Conservation (phyloP, 2,797 vertebrate genomes). For the Nyctalus aviator region DNA sequence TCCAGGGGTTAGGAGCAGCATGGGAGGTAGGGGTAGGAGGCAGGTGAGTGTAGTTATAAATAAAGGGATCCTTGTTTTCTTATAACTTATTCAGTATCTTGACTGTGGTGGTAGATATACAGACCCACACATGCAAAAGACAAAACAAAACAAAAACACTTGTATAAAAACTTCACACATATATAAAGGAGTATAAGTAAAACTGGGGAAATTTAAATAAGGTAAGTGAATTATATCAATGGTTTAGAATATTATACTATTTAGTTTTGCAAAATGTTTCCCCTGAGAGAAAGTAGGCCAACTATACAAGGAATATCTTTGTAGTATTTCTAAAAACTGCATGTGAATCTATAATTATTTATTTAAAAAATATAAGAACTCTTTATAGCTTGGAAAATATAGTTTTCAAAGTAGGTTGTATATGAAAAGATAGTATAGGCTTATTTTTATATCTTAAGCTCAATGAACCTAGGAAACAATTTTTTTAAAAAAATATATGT, state of each 20-base stretch:
- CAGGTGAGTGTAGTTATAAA: neutral
- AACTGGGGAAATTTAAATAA: neutral
- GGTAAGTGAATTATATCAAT: neutral
- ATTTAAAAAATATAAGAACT: neutral
- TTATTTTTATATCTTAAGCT: neutral
- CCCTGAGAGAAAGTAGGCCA: neutral
- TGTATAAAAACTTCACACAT: neutral
- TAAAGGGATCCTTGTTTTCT: neutral
- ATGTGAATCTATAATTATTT: neutral
- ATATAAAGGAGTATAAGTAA: neutral
- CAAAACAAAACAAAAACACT: neutral
- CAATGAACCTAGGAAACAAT: neutral
- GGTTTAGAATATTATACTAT: neutral
- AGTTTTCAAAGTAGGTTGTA: neutral
- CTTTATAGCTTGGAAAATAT: neutral
- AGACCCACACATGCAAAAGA: neutral
- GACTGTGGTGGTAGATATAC: neutral
- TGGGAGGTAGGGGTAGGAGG: neutral
- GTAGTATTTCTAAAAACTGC: neutral
- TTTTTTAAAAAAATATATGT: neutral
- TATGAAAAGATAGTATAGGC: neutral
- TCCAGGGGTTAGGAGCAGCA: neutral
- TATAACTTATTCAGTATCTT: neutral
- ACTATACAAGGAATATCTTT: neutral
- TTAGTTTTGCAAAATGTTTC: conserved; percentile 14